Base-by-base conservation (phyloP, 2,888 invertebrate species). In the Drosophila greeni region DNA sequence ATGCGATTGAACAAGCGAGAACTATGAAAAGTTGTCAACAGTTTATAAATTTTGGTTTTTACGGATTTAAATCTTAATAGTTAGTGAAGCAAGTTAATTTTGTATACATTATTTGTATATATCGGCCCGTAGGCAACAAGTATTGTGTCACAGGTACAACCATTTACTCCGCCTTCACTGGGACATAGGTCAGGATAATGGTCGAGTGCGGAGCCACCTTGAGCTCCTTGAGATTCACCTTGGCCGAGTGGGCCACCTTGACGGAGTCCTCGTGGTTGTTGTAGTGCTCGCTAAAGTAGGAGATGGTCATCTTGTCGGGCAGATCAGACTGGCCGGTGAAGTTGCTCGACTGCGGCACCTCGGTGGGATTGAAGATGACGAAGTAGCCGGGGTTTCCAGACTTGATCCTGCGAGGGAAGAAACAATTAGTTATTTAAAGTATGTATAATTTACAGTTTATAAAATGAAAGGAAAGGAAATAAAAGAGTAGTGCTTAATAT, bases 321-420 rank as follows among this genome's bases (percentile, higher is more conserved):
- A 94, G 86, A 2, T 77, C 82, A 11, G 40, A 23, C 31, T 91
- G 79, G 5, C 80, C 74, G 0, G 91, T 90, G 45, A 95, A 90
- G 86, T 94, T 91, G 49, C 92, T 91, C 3, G 86, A 86, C 9
- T 89, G 89, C 5, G 86, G 86, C 31, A 87, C 84, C 11, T 87
- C 87, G 1, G 90, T 90, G 16, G 94, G 92, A 89, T 95, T 95
- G 82, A 92, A 92, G 49, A 93, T 91, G 24, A 94, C 93, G 75
- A 94, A 89, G 88, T 92, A 94, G 20, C 95, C 95, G 1, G 94
- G 94, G 89, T 92, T 94, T 0, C 94, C 94, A 18, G 91, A 88
- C 87, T 93, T 93, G 86, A 93, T 91, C 88, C 95, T 95, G 60
- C 16, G 40, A 43, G 45, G 7, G 3, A 36, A 18, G 3, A 66